Conservation (phyloP, 1,140 invertebrate species). For the Acromyrmex heyeri region DNA sequence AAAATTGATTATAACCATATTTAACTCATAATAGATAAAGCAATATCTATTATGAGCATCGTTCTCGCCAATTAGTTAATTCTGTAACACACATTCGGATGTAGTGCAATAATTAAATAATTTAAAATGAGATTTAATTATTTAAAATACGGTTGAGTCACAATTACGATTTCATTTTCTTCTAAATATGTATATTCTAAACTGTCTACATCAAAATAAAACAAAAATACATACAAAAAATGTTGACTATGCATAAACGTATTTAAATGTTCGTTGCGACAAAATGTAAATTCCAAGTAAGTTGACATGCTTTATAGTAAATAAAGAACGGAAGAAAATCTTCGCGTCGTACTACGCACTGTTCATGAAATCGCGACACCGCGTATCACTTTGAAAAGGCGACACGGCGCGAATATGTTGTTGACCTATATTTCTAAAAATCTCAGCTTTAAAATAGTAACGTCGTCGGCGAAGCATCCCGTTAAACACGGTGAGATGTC, state of each 20-base stretch:
- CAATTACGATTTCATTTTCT: neutral
- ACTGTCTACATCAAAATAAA: constrained; percentile 7
- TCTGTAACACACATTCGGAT: neutral
- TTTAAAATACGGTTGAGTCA: neutral
- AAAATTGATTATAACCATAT: neutral
- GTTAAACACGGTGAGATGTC: constrained; percentile 31
- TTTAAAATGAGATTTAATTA: neutral
- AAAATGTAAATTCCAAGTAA: neutral
- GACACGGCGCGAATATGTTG: constrained; percentile 47
- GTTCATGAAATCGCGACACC: constrained; percentile 8
- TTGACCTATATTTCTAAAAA: constrained; percentile 86
- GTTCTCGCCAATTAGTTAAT: constrained; percentile 8
- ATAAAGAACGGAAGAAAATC: constrained; percentile 41
- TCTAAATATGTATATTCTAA: neutral
- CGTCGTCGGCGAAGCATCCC: constrained; percentile 40
- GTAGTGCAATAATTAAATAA: neutral
- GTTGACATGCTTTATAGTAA: constrained; percentile 19
- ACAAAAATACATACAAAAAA: neutral
- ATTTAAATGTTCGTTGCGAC: neutral
- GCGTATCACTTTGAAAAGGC: neutral
- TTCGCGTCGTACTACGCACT: constrained; percentile 14
- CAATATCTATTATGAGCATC: too few species aligned
- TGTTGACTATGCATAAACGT: neutral
- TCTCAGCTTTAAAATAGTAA: constrained; percentile 83
- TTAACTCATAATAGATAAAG: neutral